Evolutionary conservation across 1,140 invertebrate species (phyloP), one percentile per base, ranked within the genome.

Genomic region (Zeugodacus cucurbitae): DNA sequence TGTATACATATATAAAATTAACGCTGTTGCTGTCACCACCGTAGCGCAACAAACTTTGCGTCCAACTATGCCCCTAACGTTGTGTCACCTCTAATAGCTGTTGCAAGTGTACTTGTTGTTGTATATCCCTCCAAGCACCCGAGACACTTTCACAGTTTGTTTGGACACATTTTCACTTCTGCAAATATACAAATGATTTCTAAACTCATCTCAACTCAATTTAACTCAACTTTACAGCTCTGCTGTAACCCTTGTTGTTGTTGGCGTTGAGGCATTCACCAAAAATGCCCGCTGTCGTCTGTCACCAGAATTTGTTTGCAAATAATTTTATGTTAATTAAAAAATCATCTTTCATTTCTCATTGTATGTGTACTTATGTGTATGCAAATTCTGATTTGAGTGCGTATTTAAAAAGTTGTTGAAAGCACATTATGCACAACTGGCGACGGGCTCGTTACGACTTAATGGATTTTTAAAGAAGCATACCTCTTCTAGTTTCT

Each of bases 321-420:
- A 48, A 82, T 82, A 82, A 82, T 82, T 29, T 48, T 54, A 17
- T 82, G 41, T 48, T 44, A 82, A 82, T 82, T 82, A 82, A 82
- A 82, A 82, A 82, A 17, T 29, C 74, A 82, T 82, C 6, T 22
- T 34, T 74, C 48, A 54, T 54, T 54, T 54, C 2, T n/a, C n/a
- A n/a, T n/a, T 54, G 48, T 54, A 20, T 54, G 2, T 54, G 2
- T 54, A 17, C 48, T 54, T 54, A 54, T 54, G 3, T 54, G 48
- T 54, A 17, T 10, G 48, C 14, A 4, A 54, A 54, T 54, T 54
- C 48, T 17, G 14, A 54, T 54, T 54, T 20, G 48, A 54, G 2
- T 82, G 20, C 22, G 44, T 22, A 74, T 41, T 70, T 74, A 74
- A 67, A 34, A 34, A 67, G 64, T 34, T 67, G 14, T 67, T 67